These are phyloP conservation scores for Hydrotaea cyrtoneurina DNA, from an alignment of 2,888 invertebrate species.

Conservation along the genomic window DNA sequence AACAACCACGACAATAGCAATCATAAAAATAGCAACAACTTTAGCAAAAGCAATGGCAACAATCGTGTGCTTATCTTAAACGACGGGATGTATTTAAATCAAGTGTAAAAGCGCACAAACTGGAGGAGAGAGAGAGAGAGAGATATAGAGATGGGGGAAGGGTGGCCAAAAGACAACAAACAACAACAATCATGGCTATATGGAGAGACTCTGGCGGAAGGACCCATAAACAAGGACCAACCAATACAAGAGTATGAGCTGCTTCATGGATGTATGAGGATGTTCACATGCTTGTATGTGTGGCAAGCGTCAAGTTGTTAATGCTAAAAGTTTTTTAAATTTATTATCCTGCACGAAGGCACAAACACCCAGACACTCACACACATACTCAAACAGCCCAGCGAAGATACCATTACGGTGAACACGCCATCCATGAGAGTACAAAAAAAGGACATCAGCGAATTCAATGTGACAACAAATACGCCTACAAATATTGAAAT, in stretches of 20 bases:
- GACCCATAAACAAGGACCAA: not conserved
- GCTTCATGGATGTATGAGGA: not conserved
- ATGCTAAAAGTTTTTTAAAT: constrained; percentile 54
- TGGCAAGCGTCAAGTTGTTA: constrained; percentile 52
- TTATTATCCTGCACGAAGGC: constrained; percentile 18
- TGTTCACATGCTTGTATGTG: not conserved
- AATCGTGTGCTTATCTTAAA: constrained; percentile 35
- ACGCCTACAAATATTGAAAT: constrained; percentile 25
- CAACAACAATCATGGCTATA: not conserved
- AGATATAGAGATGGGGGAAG: too few species aligned
- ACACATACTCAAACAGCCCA: not conserved
- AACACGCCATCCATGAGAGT: not conserved
- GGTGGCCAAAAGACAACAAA: too few species aligned
- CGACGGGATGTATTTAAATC: constrained; percentile 42
- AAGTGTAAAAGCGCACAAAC: constrained; percentile 43
- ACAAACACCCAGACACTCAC: not conserved
- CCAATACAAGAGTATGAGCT: not conserved
- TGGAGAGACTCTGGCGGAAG: too few species aligned
- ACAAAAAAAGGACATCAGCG: constrained; percentile 18
- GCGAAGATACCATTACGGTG: too few species aligned
- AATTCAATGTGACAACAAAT: constrained; percentile 33
- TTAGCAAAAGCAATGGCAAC: constrained; percentile 4
- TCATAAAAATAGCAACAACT: constrained; percentile 20
- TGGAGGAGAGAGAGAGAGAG: not conserved
- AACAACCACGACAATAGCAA: not conserved